Conservation (phyloP, 2,113 vertebrate genomes). For the Saccopteryx bilineata region DNA sequence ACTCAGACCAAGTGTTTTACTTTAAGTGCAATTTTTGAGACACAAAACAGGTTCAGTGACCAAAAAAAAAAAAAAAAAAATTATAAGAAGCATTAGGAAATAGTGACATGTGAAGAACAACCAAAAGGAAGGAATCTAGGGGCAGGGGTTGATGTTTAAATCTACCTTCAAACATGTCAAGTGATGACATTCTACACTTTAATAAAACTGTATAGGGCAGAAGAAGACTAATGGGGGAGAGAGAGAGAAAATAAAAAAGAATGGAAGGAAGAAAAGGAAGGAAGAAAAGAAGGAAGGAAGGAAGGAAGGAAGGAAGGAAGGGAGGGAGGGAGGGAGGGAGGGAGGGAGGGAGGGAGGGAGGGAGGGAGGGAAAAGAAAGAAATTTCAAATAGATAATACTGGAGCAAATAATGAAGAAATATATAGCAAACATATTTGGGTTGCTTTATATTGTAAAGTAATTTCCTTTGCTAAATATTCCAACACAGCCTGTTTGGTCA, state of each 20-base stretch:
- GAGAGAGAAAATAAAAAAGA: not conserved
- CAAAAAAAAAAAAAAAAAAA: constrained; percentile 42
- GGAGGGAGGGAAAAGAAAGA: too few species aligned
- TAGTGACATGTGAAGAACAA: not conserved
- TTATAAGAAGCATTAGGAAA: not conserved
- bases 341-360: too few species aligned
- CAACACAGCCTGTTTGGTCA: not conserved
- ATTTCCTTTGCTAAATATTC: constrained; percentile 4
- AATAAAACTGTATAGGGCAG: not conserved
- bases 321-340: not conserved
- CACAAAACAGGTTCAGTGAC: not conserved
- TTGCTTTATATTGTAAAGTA: constrained; percentile 31
- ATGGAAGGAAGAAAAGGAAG: too few species aligned
- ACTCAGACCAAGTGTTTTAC: not conserved
- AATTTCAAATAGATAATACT: not conserved
- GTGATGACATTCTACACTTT: not conserved
- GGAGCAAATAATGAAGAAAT: not conserved
- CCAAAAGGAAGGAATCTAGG: not conserved
- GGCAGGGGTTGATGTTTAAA: not conserved
- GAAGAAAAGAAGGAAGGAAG: too few species aligned
- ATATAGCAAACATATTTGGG: not conserved
- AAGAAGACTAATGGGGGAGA: not conserved
- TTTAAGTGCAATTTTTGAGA: not conserved
- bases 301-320: not conserved
- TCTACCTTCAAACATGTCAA: not conserved